These are phyloP conservation scores for Otus sunia DNA, from an alignment of 2,113 vertebrate genomes.

Conservation along the genomic window DNA sequence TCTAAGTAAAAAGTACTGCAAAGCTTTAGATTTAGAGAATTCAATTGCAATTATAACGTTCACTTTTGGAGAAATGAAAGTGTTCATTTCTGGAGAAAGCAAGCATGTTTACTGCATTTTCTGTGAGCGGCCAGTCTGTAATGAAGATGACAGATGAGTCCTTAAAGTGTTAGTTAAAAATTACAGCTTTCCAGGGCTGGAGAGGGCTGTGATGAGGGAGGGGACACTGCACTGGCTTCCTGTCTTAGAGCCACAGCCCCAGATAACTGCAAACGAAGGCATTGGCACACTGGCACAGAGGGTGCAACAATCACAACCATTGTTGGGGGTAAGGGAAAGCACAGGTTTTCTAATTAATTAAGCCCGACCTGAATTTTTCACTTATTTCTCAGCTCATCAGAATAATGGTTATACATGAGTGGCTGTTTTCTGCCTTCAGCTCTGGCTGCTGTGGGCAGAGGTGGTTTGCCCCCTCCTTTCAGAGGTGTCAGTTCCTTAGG, in stretches of 20 bases:
- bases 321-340: not conserved
- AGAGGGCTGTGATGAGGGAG: fast-evolving
- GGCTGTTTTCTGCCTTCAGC: not conserved
- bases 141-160: not conserved
- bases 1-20: not conserved
- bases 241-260: not conserved
- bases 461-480: not conserved
- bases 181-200: fast-evolving
- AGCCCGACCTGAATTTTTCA: not conserved
- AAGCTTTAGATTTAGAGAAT: not conserved
- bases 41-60: not conserved
- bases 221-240: fast-evolving
- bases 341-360: not conserved
- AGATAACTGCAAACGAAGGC: fast-evolving
- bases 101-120: not conserved
- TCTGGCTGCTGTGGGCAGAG: not conserved
- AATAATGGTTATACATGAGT: fast-evolving
- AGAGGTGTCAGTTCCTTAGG: fast-evolving
- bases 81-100: fast-evolving
- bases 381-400: not conserved
- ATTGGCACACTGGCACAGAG: too few species aligned
- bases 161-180: too few species aligned
- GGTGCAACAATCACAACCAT: not conserved
- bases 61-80: not conserved
- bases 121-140: not conserved